Base-by-base conservation (phyloP, 2,888 invertebrate genomes). In the Lamproptera curius region DNA sequence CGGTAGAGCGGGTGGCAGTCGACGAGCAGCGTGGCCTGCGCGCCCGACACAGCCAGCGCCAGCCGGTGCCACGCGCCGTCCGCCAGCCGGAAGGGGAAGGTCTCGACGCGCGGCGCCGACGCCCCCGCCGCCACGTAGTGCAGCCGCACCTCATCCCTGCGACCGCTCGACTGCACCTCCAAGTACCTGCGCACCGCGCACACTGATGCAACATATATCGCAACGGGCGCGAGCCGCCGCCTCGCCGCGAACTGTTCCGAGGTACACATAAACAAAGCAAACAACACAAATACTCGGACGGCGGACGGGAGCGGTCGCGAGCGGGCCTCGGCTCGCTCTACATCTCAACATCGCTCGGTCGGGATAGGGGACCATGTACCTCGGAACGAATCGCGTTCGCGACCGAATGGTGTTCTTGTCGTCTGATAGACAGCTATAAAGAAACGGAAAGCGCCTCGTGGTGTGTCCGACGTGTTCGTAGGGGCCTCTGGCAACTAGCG, bases 121-220 rank as follows among this genome's bases (percentile, higher is more conserved):
- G 90, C 90, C 57, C 91, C 90, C 58, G 90, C 90, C 64, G 92
- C 91, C 76, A 92, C 92, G 83, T 95, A 95, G 85, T 95, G 94
- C 74, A 95, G 89, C 61, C 95, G 92, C 71, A 95, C 92, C 85
- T 96, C 96, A 81, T 95, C 93, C 69, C 93, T 92, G 57, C 95
- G 91, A 61, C 96, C 96, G 84, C 95, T 95, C 74, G 95, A 96
- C 89, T 96, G 95, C 84, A 97, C 90, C 90, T 97, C 96, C 89
- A 96, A 90, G 89, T 94, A 95, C 90, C 96, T 94, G 88, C 67
- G 75, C 72, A 70, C 62, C 66, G 61, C 66, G 61, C 66, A 63
- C 65, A 62, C 65, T 51, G 63, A 61, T 63, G 66, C 72, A 49
- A 34, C 39, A 49, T 31, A 67, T 62, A 63, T 69, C 66, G 69